Conservation (phyloP, 2,888 invertebrate genomes). For the Drosophila colorata region DNA sequence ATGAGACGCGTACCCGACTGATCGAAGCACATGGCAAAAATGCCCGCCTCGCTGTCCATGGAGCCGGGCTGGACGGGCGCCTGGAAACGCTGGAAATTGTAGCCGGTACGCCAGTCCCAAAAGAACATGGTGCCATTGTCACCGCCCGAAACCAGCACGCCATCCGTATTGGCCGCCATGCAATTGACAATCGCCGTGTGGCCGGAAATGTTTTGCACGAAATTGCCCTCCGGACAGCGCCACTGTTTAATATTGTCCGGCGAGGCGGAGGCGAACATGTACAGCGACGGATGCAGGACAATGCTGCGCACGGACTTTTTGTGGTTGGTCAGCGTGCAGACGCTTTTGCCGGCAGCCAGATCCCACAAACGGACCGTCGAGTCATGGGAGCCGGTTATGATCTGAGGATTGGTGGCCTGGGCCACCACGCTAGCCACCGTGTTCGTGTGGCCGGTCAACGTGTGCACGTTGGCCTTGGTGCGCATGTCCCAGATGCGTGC, state of each 20-base stretch:
- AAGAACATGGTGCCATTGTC: slow-evolving; percentile 99
- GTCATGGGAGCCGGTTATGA: slow-evolving; percentile 97
- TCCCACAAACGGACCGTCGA: slow-evolving; percentile 99
- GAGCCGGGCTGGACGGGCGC: slow-evolving; percentile 99
- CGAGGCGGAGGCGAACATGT: slow-evolving; percentile 99
- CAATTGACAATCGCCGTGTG: slow-evolving; percentile 99
- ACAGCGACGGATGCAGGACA: slow-evolving; percentile 90
- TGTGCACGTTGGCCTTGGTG: slow-evolving; percentile 99
- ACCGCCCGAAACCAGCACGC: slow-evolving; percentile 98
- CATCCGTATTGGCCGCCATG: slow-evolving; percentile 96
- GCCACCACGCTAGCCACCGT: slow-evolving; percentile 98
- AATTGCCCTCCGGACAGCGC: slow-evolving; percentile 99
- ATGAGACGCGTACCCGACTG: slow-evolving; percentile 97
- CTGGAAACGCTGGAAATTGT: slow-evolving; percentile 97
- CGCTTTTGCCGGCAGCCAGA: slow-evolving; percentile 96
- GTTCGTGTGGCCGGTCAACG: slow-evolving; percentile 97
- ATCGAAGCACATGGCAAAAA: slow-evolving; percentile 98
- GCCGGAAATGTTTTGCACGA: slow-evolving; percentile 97
- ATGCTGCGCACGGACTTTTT: slow-evolving; percentile 96
- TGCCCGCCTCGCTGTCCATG: slow-evolving; percentile 99
- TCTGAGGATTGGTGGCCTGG: slow-evolving; percentile 97
- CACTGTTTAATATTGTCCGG: slow-evolving; percentile 99
- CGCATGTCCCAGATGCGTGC: slow-evolving; percentile 99
- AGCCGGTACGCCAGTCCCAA: slow-evolving; percentile 99
- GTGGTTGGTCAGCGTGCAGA: slow-evolving; percentile 98